A percentile compares a stretch with the other conserved stretches of the same genome.
Conservation (phyloP, 2,888 invertebrate genomes). For the Yponomeuta evonymella region DNA sequence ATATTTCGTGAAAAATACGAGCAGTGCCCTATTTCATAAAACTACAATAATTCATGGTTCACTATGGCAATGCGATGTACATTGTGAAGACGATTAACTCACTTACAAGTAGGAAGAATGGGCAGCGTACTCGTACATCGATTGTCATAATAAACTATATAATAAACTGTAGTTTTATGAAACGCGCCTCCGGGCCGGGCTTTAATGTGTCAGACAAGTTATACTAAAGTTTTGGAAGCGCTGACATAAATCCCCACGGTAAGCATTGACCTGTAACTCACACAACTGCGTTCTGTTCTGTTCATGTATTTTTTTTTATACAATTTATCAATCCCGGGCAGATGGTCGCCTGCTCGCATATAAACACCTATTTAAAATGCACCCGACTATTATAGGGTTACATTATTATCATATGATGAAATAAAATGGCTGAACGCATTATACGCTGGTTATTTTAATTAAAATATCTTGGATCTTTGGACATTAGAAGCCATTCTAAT, state of each 20-base stretch:
- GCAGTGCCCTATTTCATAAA: no score
- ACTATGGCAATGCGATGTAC: no score
- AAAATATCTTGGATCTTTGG: constrained; percentile 6
- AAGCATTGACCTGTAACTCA: constrained; percentile 26
- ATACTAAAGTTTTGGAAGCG: constrained; percentile 11
- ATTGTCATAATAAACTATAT: no score
- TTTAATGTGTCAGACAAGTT: background rate
- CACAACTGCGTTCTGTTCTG: constrained; percentile 33
- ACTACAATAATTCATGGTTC: no score
- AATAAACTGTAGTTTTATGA: no score
- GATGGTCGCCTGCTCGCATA: constrained; percentile 58
- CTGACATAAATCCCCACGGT: constrained; percentile 15
- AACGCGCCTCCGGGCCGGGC: no score
- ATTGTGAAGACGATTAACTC: no score
- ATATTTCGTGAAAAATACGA: no score
- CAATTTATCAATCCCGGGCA: constrained; percentile 69
- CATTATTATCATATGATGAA: constrained; percentile 58
- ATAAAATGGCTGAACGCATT: constrained; percentile 47
- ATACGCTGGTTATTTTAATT: constrained; percentile 13
- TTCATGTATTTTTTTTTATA: constrained; percentile 58
- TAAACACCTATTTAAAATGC: constrained; percentile 67
- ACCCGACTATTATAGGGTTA: constrained; percentile 65
- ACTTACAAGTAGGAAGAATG: no score
- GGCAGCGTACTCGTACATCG: no score
- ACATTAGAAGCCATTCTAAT: background rate